Evolutionary conservation across 2,797 vertebrate genomes (phyloP), one percentile per base, ranked within the genome.

Genomic region (Phrynocephalus guinanensis): DNA sequence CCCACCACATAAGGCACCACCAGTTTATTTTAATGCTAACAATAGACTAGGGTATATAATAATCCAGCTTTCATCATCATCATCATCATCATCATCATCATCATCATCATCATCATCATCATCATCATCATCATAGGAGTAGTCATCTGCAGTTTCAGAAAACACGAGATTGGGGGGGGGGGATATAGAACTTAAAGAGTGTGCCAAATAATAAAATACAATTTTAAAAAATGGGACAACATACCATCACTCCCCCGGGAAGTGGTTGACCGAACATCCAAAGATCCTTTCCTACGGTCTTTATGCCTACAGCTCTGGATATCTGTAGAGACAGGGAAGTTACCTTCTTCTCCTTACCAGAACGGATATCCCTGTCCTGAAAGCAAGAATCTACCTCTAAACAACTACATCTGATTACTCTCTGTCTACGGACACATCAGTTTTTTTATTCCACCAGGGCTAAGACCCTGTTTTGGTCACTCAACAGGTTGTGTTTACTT

Each of bases 261-360:
- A 15, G 98, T 97, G 71, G 97, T 97, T 20, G 98, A 98, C 94
- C 98, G 97, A 86, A 99, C 97, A 28, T 99, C 99, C 88, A 99
- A 94, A 56, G 98, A 99, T 94, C 98, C 98, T 98, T 99, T 99
- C 97, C 98, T 98, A 86, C 97, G 96, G 96, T 99, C 98, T 96
- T 98, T 99, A 95, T 99, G 97, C 95, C 97, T 98, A 96, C 97
- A 97, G 90, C 96, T 96, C 96, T 98, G 98, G 94, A 97, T 97
- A 96, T 99, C 99, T 99, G 95, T 90, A 88, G 93, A 95, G 87
- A 94, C 85, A 94, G 89, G 13, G 0, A 78, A 4, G 91, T 7
- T 30, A 9, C n/a, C 85, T 33, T 88, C 52, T 76, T 78, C 85
- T 11, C 86, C 89, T 13, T 13, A n/a, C 44, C 15, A 56, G 70